Conservation (phyloP, 1,140 invertebrate species). For the Drosophila truncata region DNA sequence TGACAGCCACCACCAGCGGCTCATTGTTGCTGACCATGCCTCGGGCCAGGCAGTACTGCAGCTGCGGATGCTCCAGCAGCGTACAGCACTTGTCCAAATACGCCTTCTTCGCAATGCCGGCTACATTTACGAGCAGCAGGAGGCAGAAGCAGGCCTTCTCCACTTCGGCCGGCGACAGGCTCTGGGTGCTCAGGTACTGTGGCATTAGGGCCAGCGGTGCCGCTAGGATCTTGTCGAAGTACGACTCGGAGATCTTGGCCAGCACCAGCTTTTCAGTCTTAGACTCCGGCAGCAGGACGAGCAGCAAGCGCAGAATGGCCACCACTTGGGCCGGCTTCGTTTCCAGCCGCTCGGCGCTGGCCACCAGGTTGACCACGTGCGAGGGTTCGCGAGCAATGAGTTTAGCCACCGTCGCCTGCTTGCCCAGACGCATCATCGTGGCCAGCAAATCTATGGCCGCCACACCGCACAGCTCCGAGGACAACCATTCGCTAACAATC, state of each 20-base stretch:
- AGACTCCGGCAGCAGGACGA: conserved; percentile 56
- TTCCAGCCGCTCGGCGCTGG: conserved; percentile 64
- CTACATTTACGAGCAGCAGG: conserved; percentile 73
- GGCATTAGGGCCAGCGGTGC: conserved; percentile 52
- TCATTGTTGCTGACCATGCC: conserved; percentile 71
- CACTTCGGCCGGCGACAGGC: conserved; percentile 57
- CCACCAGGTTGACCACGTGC: conserved; percentile 58
- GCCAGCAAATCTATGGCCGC: conserved; percentile 67
- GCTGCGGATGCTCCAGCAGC: conserved; percentile 63
- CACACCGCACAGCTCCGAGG: conserved; percentile 69
- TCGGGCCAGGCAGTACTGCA: conserved; percentile 74
- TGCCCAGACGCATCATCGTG: conserved; percentile 54
- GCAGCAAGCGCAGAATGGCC: conserved; percentile 65
- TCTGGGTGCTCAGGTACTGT: conserved; percentile 56
- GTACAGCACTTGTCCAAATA: conserved; percentile 77
- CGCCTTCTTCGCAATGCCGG: conserved; percentile 80
- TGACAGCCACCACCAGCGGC: conserved; percentile 58
- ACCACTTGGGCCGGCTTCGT: conserved; percentile 54
- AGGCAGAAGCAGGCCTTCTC: conserved; percentile 78
- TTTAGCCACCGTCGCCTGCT: conserved; percentile 52
- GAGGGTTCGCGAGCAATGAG: conserved; percentile 65
- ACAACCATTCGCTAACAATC: conserved; percentile 64
- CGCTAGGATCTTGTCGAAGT: conserved; percentile 79
- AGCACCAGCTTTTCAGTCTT: conserved; percentile 80
- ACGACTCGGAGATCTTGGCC: conserved; percentile 76